Percentiles rank a stretch among this genome's conserved stretches.
phyloP scores from a whole-genome alignment of 1,140 invertebrate genomes.

The Drosophila obscura region DNA sequence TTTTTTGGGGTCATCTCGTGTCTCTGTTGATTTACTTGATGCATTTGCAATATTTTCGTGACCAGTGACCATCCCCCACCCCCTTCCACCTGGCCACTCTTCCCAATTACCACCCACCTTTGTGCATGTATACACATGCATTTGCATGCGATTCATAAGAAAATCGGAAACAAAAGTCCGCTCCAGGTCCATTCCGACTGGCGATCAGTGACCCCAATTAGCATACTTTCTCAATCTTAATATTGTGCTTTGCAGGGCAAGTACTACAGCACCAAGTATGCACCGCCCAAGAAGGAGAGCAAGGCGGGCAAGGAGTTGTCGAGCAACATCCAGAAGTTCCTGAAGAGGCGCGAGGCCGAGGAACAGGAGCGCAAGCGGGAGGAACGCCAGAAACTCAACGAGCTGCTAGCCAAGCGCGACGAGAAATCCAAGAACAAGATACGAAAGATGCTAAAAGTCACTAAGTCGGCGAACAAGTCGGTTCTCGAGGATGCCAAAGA shows the following conservation, averaged over 20 bases:
- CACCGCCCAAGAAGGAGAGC: slow-evolving; percentile 91
- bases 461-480: slow-evolving; percentile 94
- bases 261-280: slow-evolving; percentile 90
- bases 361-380: slow-evolving; percentile 88
- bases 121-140: too few relatives aligned
- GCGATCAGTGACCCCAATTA: slow-evolving; percentile 37
- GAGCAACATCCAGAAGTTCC: slow-evolving; percentile 91
- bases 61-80: too few relatives aligned
- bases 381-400: slow-evolving; percentile 87
- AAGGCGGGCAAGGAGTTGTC: slow-evolving; percentile 88
- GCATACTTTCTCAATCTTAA: too few relatives aligned
- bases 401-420: slow-evolving; percentile 89
- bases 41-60: too few relatives aligned
- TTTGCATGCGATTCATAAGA: not conserved
- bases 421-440: slow-evolving; percentile 89
- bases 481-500: slow-evolving; percentile 92
- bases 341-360: slow-evolving; percentile 91
- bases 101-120: too few relatives aligned
- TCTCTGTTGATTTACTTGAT: not conserved
- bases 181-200: not conserved
- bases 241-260: slow-evolving; percentile 76
- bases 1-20: not conserved
- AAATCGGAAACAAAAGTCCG: not conserved
- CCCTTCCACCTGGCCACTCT: too few relatives aligned
- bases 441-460: slow-evolving; percentile 87